These are phyloP conservation scores for Cyclophora albipunctata DNA, from an alignment of 2,888 invertebrate species.

Conservation along the genomic window DNA sequence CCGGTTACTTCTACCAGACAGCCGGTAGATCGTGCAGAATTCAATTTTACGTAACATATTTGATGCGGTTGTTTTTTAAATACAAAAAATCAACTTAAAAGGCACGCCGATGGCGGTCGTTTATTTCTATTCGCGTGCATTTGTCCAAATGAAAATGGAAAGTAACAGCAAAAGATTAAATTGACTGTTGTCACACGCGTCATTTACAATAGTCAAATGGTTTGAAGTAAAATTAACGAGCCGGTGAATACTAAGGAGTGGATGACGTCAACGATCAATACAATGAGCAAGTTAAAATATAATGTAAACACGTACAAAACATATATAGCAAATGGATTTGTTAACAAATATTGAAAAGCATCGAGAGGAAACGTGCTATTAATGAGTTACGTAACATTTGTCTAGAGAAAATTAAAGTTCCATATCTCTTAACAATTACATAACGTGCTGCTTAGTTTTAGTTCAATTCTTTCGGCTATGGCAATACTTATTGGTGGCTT, in stretches of 20 bases:
- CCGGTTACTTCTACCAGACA: slow-evolving; percentile 26
- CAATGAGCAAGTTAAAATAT: slow-evolving; percentile 9
- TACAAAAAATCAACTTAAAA: not conserved
- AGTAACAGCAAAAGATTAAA: slow-evolving; percentile 13
- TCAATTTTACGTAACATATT: slow-evolving; percentile 15
- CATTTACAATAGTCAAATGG: slow-evolving; percentile 9
- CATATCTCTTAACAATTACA: too few relatives aligned
- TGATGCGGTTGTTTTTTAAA: slow-evolving; percentile 9
- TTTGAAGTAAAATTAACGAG: slow-evolving; percentile 9
- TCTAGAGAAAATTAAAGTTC: too few relatives aligned
- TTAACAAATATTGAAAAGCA: not conserved
- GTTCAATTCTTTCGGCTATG: too few relatives aligned
- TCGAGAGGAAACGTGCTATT: not conserved
- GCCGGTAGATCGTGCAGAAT: slow-evolving; percentile 12
- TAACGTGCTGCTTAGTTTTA: too few relatives aligned
- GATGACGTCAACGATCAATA: slow-evolving; percentile 15
- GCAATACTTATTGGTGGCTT: too few relatives aligned
- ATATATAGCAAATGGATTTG: not conserved
- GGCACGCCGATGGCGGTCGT: not conserved
- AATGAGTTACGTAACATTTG: not conserved
- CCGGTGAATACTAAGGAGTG: slow-evolving; percentile 5
- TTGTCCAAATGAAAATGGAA: slow-evolving; percentile 16
- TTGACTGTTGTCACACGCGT: slow-evolving; percentile 12
- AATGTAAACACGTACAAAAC: slow-evolving; percentile 7
- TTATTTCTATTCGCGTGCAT: slow-evolving; percentile 11